Evolutionary conservation across 2,797 vertebrate species (phyloP), one percentile per base, ranked within the genome.

Genomic region (Phaenicophaeus curvirostris): DNA sequence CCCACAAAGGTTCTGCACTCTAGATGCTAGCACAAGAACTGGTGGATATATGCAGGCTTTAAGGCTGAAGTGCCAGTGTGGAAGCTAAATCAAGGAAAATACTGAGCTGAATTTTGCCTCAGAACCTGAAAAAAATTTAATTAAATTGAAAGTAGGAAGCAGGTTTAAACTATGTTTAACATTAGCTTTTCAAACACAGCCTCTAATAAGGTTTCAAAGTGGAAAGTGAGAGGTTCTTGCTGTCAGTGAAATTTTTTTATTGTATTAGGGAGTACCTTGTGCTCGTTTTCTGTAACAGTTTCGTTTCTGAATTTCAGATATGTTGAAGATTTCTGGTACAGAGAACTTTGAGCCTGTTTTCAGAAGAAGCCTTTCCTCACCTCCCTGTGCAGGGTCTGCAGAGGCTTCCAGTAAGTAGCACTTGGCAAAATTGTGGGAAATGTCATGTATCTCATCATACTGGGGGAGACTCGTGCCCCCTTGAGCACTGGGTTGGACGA

Each of bases 361-460:
- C 73, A 95, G 89, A n/a, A 97, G 97, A 31, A 97, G 96, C 61
- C 87, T 95, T 54, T 97, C 97, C 27, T 87, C 96, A 19, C 96
- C 96, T 50, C 89, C 96, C 25, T 93, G 24, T 11, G 77, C 97
- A n/a, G 97, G 95, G 4, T 93, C 95, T 25, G 23, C 67, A 41
- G 97, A 97, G 44, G 11, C 51, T 51, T 69, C 89, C 8, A 91
- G 97, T 98, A 71, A 97, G 96, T 55, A 33, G 20, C 54, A 31
- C 54, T 50, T 44, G 50, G 51, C 39, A 76, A 66, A 90, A 71
- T 9, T n/a, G 51, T 51, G 86, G 44, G 33, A 39, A 74, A 35
- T 37, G 7, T 0, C 23, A 63, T 41, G 18, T 74, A 14, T 44
- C 28, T 85, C 16, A 57, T 81, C 15, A 1, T 33, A 4, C 9